These are phyloP conservation scores for Melanostigma gelatinosum DNA, from an alignment of 2,113 vertebrate genomes.

Conservation along the genomic window DNA sequence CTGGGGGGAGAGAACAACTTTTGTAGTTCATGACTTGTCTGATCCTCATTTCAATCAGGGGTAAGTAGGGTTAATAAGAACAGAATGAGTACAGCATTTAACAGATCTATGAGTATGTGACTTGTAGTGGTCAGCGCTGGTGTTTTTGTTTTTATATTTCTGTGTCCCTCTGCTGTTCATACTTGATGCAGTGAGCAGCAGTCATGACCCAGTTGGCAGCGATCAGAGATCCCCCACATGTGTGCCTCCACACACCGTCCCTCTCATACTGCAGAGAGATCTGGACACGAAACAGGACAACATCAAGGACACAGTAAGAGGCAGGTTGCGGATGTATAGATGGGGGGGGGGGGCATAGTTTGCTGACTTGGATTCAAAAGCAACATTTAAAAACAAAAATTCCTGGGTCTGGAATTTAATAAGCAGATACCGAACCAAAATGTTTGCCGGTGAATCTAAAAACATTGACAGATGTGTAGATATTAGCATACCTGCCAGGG, in stretches of 20 bases:
- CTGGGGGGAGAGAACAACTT: slow-evolving; percentile 65
- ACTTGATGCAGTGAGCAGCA: slow-evolving; percentile 88
- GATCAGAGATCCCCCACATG: slow-evolving; percentile 85
- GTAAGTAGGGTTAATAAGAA: background rate
- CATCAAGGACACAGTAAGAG: background rate
- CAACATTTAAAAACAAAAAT: slow-evolving; percentile 42
- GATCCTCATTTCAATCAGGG: background rate
- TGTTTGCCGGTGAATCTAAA: slow-evolving; percentile 44
- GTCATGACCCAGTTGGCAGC: slow-evolving; percentile 88
- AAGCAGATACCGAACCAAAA: slow-evolving; percentile 49
- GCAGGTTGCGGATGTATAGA: background rate
- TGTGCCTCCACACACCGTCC: slow-evolving; percentile 80
- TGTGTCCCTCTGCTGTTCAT: slow-evolving; percentile 47
- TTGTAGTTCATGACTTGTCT: background rate
- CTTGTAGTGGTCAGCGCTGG: background rate
- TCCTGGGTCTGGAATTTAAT: slow-evolving; percentile 27
- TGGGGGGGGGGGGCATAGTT: background rate
- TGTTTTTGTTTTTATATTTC: slow-evolving; percentile 30
- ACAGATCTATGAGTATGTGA: background rate
- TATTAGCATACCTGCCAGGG: slow-evolving; percentile 90
- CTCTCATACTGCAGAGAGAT: slow-evolving; percentile 85
- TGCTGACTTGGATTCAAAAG: slow-evolving; percentile 28
- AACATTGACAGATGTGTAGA: slow-evolving; percentile 58
- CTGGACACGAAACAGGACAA: slow-evolving; percentile 52
- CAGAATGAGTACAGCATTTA: background rate